Percentiles rank a stretch among this genome's conserved stretches.
phyloP scores from a whole-genome alignment of 2,113 vertebrate genomes.

The Brachyistius frenatus region DNA sequence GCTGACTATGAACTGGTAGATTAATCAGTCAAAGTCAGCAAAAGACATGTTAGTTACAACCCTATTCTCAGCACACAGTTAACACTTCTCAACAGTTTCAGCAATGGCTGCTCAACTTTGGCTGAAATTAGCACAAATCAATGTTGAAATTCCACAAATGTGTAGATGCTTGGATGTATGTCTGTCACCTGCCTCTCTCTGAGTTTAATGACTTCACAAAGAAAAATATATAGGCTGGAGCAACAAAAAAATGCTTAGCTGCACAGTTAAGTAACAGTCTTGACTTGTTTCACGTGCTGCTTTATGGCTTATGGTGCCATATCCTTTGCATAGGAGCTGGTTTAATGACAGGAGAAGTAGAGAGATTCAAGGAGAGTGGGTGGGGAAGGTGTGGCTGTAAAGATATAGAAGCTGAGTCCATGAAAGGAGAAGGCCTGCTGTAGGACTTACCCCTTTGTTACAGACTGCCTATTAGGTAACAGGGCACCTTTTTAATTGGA shows the following conservation, averaged over 20 bases:
- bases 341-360: conserved; percentile 64
- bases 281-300: conserved; percentile 54
- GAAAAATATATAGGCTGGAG: background rate
- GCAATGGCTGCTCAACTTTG: background rate
- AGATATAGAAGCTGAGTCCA: conserved; percentile 62
- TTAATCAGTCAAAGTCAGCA: no score
- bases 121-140: conserved; percentile 16
- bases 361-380: conserved; percentile 53
- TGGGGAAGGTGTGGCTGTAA: conserved; percentile 69
- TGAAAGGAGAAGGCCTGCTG: conserved; percentile 58
- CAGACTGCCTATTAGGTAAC: conserved; percentile 52
- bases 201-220: conserved; percentile 24
- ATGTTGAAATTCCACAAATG: conserved; percentile 35
- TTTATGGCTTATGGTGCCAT: conserved; percentile 57
- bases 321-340: conserved; percentile 51
- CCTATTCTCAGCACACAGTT: conserved; percentile 1
- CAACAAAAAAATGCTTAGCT: conserved; percentile 18
- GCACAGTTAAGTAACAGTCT: conserved; percentile 40
- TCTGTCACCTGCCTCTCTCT: conserved; percentile 51
- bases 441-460: conserved; percentile 60
- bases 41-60: background rate
- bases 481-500: conserved; percentile 40
- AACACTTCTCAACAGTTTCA: conserved; percentile 7
- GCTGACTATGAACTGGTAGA: no score
- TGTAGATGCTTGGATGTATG: background rate